Conservation (phyloP, 2,888 invertebrate species). For the Ichneumoninae sp. region DNA sequence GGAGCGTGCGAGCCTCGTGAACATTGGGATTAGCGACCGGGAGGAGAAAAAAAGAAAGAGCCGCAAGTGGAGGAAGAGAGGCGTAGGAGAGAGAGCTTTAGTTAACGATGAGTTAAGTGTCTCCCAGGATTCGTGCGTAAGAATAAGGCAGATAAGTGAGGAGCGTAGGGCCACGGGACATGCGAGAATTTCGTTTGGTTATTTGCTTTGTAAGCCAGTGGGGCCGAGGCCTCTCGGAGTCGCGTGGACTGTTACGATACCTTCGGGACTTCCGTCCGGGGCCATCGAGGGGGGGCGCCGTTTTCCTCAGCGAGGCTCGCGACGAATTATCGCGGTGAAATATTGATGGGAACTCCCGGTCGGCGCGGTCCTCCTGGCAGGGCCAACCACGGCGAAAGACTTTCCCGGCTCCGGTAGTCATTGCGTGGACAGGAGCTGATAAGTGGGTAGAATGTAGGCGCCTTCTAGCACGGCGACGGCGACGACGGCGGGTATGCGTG, state of each 20-base stretch:
- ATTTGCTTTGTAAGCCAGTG: constrained; percentile 43
- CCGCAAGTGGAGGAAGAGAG: constrained; percentile 50
- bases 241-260: constrained; percentile 57
- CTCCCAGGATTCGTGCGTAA: constrained; percentile 66
- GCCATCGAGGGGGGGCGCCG: neutral
- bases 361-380: constrained; percentile 1
- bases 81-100: constrained; percentile 67
- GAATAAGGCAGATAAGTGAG: constrained; percentile 67
- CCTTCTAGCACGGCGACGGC: neutral
- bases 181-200: constrained; percentile 74
- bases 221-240: constrained; percentile 1
- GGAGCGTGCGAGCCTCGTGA: constrained; percentile 55
- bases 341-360: constrained; percentile 71
- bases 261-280: constrained; percentile 54
- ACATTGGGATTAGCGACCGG: constrained; percentile 58
- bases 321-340: constrained; percentile 79
- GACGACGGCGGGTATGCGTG: constrained; percentile 22
- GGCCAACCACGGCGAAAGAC: constrained; percentile 34
- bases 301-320: constrained; percentile 34
- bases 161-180: constrained; percentile 65
- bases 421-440: constrained; percentile 49
- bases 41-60: constrained; percentile 2
- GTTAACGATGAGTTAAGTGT: constrained; percentile 77
- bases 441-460: constrained; percentile 33
- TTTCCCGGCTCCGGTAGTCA: constrained; percentile 43